A percentile compares a stretch with the other conserved stretches of the same genome.
phyloP scores from a whole-genome alignment of 1,140 invertebrate species.

The Habropoda laboriosa region DNA sequence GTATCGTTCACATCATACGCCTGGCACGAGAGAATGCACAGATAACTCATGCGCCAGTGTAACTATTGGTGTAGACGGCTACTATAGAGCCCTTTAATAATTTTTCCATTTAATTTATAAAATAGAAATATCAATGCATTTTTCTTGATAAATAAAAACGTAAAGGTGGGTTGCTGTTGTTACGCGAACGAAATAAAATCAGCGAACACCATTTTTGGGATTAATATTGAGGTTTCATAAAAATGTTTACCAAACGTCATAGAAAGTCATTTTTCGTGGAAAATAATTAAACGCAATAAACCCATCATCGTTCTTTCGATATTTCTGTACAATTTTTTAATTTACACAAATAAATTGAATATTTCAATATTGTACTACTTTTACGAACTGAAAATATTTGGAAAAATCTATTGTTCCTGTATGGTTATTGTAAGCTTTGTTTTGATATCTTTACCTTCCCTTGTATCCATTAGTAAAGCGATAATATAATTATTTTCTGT shows the following conservation, averaged over 20 bases:
- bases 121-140: slow-evolving; percentile 55
- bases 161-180: slow-evolving; percentile 49
- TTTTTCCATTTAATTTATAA: slow-evolving; percentile 24
- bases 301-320: background rate
- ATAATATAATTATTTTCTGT: background rate
- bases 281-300: slow-evolving; percentile 4
- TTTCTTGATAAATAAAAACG: slow-evolving; percentile 57
- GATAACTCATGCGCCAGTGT: background rate
- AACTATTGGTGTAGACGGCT: slow-evolving; percentile 6
- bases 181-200: background rate
- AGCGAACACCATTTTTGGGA: background rate
- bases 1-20: slow-evolving; percentile 5
- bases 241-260: slow-evolving; percentile 51
- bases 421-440: background rate
- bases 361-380: background rate
- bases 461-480: background rate
- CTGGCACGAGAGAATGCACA: background rate
- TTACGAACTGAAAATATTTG: background rate
- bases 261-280: background rate
- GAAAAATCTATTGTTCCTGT: background rate
- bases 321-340: background rate
- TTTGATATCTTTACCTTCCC: background rate
- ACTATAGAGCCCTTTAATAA: slow-evolving; percentile 27
- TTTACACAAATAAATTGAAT: background rate
- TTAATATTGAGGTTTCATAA: background rate